Conservation (phyloP, 2,797 vertebrate species). For the Pteropus rufus region DNA sequence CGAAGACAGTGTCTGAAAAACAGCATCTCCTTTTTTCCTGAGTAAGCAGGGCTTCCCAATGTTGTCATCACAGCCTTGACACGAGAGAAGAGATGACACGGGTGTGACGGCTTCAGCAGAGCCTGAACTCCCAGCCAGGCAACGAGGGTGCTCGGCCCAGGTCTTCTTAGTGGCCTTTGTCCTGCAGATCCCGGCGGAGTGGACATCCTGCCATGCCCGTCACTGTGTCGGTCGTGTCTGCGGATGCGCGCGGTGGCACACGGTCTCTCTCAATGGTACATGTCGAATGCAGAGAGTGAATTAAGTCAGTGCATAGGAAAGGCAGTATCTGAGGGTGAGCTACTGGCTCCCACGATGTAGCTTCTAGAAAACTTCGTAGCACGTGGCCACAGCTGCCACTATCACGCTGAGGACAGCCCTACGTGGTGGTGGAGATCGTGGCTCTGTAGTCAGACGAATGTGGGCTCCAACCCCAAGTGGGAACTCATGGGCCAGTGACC, state of each 20-base stretch:
- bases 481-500: neutral
- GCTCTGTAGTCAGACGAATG: neutral
- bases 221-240: neutral
- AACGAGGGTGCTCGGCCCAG: no score
- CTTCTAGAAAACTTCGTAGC: neutral
- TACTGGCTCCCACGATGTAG: neutral
- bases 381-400: neutral
- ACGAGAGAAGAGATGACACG: neutral
- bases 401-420: accelerated
- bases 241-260: accelerated
- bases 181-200: neutral
- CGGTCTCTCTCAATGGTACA: accelerated
- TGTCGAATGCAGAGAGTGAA: neutral
- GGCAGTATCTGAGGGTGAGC: neutral
- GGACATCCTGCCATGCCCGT: neutral
- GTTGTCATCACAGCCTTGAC: neutral
- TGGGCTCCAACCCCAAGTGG: neutral
- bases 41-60: neutral
- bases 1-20: neutral
- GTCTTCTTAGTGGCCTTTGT: neutral
- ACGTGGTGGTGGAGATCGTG: accelerated
- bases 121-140: no score
- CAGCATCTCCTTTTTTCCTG: neutral
- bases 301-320: accelerated
- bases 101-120: neutral